Conservation (phyloP, 2,888 invertebrate species). For the Galerucella pusilla region DNA sequence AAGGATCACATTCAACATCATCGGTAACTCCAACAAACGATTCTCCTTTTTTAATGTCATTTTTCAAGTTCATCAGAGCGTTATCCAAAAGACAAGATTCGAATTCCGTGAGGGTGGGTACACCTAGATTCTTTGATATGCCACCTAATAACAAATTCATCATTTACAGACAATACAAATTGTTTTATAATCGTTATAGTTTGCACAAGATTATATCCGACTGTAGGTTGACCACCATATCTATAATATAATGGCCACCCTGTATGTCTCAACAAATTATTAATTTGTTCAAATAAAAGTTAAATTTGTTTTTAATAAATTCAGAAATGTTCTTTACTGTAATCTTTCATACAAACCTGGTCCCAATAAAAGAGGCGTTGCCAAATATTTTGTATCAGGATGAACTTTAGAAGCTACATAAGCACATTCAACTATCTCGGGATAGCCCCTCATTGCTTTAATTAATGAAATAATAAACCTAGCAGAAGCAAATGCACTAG, state of each 20-base stretch:
- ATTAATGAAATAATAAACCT: constrained; percentile 71
- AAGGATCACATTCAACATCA: constrained; percentile 57
- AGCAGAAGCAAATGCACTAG: constrained; percentile 73
- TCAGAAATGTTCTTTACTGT: background rate
- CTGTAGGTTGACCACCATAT: too few relatives aligned
- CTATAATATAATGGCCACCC: too few relatives aligned
- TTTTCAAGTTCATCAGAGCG: constrained; percentile 54
- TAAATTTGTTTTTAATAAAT: background rate
- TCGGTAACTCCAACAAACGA: constrained; percentile 53
- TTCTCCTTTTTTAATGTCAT: constrained; percentile 59
- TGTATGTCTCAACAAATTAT: too few relatives aligned
- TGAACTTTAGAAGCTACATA: constrained; percentile 58
- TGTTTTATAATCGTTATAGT: too few relatives aligned
- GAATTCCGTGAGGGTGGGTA: constrained; percentile 60
- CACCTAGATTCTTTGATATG: constrained; percentile 58
- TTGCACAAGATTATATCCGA: too few relatives aligned
- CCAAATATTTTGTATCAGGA: constrained; percentile 58
- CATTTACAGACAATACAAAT: too few relatives aligned
- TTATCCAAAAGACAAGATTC: constrained; percentile 61
- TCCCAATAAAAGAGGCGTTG: constrained; percentile 61
- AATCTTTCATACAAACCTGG: constrained; percentile 21
- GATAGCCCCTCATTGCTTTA: constrained; percentile 64
- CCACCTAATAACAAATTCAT: constrained; percentile 47
- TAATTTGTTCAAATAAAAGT: too few relatives aligned
- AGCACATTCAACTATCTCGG: constrained; percentile 60